phyloP scores from a whole-genome alignment of 2,888 invertebrate species.

The Nipponacmea schrenckii region DNA sequence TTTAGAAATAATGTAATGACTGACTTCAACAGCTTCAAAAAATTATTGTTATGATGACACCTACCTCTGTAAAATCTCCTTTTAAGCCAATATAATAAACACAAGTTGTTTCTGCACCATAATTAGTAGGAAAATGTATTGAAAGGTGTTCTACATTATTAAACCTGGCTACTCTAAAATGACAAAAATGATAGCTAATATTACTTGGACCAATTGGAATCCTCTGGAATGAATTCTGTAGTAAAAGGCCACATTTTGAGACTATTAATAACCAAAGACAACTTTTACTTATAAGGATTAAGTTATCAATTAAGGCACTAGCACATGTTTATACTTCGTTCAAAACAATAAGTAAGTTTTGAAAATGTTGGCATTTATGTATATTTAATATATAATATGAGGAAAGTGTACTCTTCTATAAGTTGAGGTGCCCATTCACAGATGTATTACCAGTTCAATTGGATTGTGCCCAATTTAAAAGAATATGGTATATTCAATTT shows the following conservation, averaged over 20 bases:
- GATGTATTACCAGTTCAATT: background rate
- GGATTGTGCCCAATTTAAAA: too few species aligned
- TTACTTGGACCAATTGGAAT: background rate
- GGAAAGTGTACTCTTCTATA: too few species aligned
- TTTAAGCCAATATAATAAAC: conserved; percentile 94
- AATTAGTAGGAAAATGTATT: conserved; percentile 89
- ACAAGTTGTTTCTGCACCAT: conserved; percentile 74
- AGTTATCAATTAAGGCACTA: too few species aligned
- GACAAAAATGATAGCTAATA: background rate
- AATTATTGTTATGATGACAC: too few species aligned
- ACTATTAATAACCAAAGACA: background rate
- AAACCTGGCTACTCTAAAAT: conserved; percentile 86
- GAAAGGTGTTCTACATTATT: conserved; percentile 88
- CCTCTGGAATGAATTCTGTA: background rate
- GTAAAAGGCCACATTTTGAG: background rate
- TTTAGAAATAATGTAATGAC: too few species aligned
- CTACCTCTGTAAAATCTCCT: conserved; percentile 85
- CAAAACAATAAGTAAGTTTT: too few species aligned
- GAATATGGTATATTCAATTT: too few species aligned
- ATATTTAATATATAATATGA: too few species aligned
- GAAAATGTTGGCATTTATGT: too few species aligned
- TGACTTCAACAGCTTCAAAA: too few species aligned
- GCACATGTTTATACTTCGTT: too few species aligned
- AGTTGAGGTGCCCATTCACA: background rate
- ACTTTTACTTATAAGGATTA: background rate